A percentile compares a stretch with the other conserved stretches of the same genome.
phyloP scores from a whole-genome alignment of 2,113 vertebrate genomes.

The Tetraodon nigroviridis region DNA sequence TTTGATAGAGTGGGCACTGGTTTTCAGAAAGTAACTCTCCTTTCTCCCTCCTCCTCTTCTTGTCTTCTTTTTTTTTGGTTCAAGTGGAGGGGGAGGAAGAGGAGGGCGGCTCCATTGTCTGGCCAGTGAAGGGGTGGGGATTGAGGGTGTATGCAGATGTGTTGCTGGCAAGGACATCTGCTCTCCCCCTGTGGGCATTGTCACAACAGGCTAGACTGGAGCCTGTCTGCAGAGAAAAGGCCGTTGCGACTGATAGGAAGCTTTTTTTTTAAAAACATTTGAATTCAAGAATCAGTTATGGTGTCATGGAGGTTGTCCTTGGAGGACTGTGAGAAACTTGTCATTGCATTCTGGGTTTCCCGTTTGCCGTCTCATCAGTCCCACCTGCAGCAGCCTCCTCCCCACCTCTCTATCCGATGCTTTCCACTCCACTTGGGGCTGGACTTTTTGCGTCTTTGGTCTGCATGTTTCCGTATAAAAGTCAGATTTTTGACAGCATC shows the following conservation, averaged over 20 bases:
- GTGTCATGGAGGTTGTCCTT: constrained; percentile 14
- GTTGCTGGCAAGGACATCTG: constrained; percentile 70
- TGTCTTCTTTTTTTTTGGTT: constrained; percentile 56
- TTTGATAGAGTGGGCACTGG: constrained; percentile 23
- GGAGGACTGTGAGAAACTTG: constrained; percentile 2
- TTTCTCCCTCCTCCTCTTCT: not conserved
- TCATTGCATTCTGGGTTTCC: constrained; percentile 1
- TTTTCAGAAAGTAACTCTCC: constrained; percentile 18
- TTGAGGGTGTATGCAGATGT: constrained; percentile 73
- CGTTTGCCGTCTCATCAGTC: not conserved
- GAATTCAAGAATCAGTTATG: constrained; percentile 23
- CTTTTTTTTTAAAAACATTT: constrained; percentile 18
- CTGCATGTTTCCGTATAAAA: constrained; percentile 47
- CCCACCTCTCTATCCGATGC: constrained; percentile 13
- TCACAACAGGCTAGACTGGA: constrained; percentile 62
- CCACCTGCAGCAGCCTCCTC: constrained; percentile 17
- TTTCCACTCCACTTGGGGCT: constrained; percentile 35
- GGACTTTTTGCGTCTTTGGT: constrained; percentile 48
- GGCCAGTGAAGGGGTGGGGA: constrained; percentile 67
- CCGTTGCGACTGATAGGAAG: constrained; percentile 47
- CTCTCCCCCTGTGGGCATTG: constrained; percentile 62
- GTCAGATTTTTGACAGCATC: constrained; percentile 50
- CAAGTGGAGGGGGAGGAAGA: constrained; percentile 56
- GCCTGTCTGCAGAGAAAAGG: constrained; percentile 44
- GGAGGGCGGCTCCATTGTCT: constrained; percentile 66